Evolutionary conservation across 2,113 vertebrate genomes (phyloP).

Genomic region (Motacilla alba): DNA sequence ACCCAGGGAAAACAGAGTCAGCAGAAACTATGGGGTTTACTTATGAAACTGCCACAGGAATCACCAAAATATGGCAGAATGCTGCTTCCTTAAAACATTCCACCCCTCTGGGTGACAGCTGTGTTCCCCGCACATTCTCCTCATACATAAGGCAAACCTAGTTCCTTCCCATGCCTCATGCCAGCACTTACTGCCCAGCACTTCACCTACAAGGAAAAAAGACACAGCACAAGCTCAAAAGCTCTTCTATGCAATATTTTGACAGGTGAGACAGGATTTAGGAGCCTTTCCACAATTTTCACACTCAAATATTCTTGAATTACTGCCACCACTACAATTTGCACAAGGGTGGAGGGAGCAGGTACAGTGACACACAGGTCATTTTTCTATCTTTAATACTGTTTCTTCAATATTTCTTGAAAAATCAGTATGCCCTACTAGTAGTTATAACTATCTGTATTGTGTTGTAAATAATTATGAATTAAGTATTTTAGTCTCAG

Average conservation of each 20-base stretch:
- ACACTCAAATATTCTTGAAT: neutral
- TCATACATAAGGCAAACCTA: neutral
- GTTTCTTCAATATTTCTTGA: neutral
- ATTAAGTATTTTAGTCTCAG: neutral
- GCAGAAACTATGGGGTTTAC: neutral
- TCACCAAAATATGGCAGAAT: neutral
- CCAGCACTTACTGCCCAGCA: neutral
- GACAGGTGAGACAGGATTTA: neutral
- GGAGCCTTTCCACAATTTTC: neutral
- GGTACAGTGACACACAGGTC: neutral
- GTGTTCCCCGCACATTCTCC: fast-evolving
- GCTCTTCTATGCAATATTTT: neutral
- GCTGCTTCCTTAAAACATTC: neutral
- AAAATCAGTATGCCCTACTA: neutral
- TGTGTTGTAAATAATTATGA: neutral
- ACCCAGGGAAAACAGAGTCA: neutral
- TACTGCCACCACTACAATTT: neutral
- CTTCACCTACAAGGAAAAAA: neutral
- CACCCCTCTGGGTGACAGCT: neutral
- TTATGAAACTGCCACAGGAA: neutral
- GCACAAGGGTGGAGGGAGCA: neutral
- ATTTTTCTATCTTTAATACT: neutral
- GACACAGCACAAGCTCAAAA: neutral
- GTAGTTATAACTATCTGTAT: neutral
- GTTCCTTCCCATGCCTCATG: neutral